phyloP scores from a whole-genome alignment of 2,113 vertebrate species.

The Haemorhous mexicanus region DNA sequence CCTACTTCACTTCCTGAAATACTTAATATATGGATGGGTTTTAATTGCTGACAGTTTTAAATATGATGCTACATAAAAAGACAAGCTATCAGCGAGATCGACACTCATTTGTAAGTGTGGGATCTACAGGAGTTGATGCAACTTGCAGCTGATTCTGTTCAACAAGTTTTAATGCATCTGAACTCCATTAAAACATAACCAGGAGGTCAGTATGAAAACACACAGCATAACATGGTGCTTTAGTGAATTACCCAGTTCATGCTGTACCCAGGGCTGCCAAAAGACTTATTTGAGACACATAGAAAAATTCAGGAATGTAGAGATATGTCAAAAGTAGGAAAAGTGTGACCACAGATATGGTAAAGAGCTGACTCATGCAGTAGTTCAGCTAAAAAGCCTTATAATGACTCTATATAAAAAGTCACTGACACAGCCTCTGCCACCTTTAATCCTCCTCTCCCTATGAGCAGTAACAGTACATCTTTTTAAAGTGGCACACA shows the following conservation, averaged over 20 bases:
- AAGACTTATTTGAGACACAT: background rate
- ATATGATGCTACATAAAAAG: background rate
- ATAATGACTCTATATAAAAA: background rate
- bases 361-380: background rate
- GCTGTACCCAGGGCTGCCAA: background rate
- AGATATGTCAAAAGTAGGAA: background rate
- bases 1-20: background rate
- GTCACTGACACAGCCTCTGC: background rate
- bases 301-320: background rate
- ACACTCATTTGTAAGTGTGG: background rate
- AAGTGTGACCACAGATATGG: fast-evolving
- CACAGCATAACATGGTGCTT: background rate
- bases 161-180: background rate
- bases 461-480: background rate
- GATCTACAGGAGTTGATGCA: background rate
- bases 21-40: background rate
- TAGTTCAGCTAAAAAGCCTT: background rate
- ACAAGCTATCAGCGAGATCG: background rate
- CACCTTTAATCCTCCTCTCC: background rate
- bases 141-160: background rate
- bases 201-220: background rate
- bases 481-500: background rate
- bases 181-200: background rate
- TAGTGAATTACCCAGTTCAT: background rate
- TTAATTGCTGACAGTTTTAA: background rate